Evolutionary conservation across 2,888 invertebrate genomes (phyloP).

Genomic region (Acanthococcus lagerstroemiae): DNA sequence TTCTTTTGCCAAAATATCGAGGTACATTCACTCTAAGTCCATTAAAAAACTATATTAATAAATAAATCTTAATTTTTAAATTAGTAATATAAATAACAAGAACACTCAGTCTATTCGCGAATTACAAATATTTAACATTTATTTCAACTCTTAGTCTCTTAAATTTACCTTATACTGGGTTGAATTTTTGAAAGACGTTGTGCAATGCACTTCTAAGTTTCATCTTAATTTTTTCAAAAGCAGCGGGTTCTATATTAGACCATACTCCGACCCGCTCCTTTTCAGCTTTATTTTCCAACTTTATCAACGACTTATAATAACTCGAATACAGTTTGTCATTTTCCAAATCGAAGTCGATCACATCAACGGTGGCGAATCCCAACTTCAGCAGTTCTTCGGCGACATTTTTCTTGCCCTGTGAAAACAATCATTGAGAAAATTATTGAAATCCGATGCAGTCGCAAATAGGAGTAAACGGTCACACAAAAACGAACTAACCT

Average conservation of each 20-base stretch:
- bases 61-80: no score
- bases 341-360: conserved; percentile 21
- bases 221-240: not conserved
- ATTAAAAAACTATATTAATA: no score
- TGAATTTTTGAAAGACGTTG: not conserved
- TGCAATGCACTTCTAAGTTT: not conserved
- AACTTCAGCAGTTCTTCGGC: conserved; percentile 25
- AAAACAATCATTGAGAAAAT: not conserved
- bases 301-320: conserved; percentile 10
- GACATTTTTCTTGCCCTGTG: not conserved
- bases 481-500: no score
- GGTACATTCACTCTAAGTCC: no score
- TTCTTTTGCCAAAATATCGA: no score
- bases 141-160: no score
- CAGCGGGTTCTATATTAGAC: not conserved
- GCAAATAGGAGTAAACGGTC: not conserved
- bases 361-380: conserved; percentile 24
- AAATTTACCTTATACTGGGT: no score
- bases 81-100: no score
- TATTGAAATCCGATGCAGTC: no score
- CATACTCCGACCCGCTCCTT: conserved; percentile 19
- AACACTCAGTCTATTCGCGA: no score
- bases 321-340: conserved; percentile 9
- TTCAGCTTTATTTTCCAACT: conserved; percentile 23
- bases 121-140: no score